Evolutionary conservation across 2,888 invertebrate species (phyloP).

Genomic region (Pseudococcus viburni): DNA sequence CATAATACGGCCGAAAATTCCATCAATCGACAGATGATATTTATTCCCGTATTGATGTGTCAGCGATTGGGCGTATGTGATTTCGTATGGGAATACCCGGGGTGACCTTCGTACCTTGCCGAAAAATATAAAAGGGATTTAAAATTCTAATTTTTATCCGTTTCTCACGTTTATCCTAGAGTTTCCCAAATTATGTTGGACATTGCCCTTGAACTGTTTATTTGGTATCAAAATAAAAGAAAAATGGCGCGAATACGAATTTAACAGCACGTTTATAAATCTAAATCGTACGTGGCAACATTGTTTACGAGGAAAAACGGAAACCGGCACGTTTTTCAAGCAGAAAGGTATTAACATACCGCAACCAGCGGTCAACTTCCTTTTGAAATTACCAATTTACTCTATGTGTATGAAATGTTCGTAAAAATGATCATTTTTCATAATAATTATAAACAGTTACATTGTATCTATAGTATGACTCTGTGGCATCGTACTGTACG

Average conservation of each 20-base stretch:
- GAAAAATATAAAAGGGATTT: background rate
- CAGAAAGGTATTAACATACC: constrained; percentile 61
- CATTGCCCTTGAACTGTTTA: constrained; percentile 61
- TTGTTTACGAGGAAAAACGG: constrained; percentile 24
- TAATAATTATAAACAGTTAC: constrained; percentile 52
- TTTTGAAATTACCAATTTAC: constrained; percentile 50
- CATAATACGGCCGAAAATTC: constrained; percentile 13
- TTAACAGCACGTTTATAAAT: constrained; percentile 42
- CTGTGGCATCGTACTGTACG: background rate
- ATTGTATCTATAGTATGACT: background rate
- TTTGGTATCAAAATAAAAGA: background rate
- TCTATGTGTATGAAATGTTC: constrained; percentile 38
- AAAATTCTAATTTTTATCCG: constrained; percentile 32
- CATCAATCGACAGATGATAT: constrained; percentile 8
- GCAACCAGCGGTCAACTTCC: constrained; percentile 64
- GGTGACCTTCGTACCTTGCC: background rate
- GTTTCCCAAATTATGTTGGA: constrained; percentile 27
- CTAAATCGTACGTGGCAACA: constrained; percentile 33
- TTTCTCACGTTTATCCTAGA: constrained; percentile 22
- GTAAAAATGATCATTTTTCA: constrained; percentile 15
- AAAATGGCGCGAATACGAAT: constrained; percentile 47
- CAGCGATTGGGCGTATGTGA: constrained; percentile 39
- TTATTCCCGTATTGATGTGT: constrained; percentile 51
- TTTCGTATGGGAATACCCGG: constrained; percentile 33
- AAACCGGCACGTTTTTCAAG: constrained; percentile 33